Percentiles rank a stretch among this genome's conserved stretches.
These are phyloP conservation scores for Stigmatopora nigra DNA, from an alignment of 2,113 vertebrate genomes.

Conservation along the genomic window DNA sequence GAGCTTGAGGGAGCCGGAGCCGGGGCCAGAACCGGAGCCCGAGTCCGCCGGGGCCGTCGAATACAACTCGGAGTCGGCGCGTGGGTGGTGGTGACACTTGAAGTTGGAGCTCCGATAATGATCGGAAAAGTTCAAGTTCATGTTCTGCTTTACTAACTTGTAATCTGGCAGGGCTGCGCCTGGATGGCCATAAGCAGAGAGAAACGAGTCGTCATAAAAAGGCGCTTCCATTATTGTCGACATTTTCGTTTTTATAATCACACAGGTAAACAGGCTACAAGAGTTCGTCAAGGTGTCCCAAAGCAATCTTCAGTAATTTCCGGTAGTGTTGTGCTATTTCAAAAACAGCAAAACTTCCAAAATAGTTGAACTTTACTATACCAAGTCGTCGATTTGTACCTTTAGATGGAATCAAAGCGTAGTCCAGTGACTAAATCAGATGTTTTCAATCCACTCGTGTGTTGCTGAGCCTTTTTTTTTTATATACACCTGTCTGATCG, in stretches of 20 bases:
- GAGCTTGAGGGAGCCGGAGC: conserved; percentile 77
- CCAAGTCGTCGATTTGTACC: conserved; percentile 68
- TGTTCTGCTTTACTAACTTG: conserved; percentile 82
- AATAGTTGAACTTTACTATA: conserved; percentile 73
- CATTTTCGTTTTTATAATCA: conserved; percentile 67
- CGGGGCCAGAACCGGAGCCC: conserved; percentile 30
- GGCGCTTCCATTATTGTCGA: conserved; percentile 92
- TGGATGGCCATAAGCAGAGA: conserved; percentile 82
- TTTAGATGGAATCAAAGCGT: conserved; percentile 62
- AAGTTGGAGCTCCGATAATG: conserved; percentile 74
- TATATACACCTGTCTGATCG: neutral
- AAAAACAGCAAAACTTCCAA: conserved; percentile 69
- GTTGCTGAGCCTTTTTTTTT: conserved; percentile 20
- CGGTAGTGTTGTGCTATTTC: conserved; percentile 42
- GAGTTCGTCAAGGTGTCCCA: conserved; percentile 41
- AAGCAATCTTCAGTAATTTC: conserved; percentile 59
- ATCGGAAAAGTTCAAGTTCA: conserved; percentile 81
- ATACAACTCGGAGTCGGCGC: conserved; percentile 71
- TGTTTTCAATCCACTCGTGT: conserved; percentile 57
- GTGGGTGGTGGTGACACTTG: conserved; percentile 73
- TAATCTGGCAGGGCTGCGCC: conserved; percentile 77
- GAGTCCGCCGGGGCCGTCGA: conserved; percentile 60
- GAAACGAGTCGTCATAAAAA: conserved; percentile 92
- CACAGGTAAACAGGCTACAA: conserved; percentile 60
- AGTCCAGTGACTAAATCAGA: conserved; percentile 61